Conservation (phyloP, 2,113 vertebrate species). For the Crotophaga sulcirostris region DNA sequence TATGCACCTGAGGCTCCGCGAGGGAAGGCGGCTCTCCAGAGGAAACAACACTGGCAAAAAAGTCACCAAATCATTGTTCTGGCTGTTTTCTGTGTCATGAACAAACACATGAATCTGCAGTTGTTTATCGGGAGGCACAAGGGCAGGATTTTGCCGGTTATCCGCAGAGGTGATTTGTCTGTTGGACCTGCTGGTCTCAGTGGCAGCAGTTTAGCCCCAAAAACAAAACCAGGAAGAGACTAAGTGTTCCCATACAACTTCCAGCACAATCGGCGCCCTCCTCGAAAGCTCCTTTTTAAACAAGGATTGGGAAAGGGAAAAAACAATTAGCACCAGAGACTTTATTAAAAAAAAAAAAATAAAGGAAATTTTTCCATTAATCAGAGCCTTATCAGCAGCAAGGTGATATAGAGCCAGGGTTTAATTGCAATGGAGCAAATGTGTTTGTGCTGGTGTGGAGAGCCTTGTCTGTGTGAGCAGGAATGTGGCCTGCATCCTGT, state of each 20-base stretch:
- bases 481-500: slow-evolving; percentile 88
- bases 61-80: slow-evolving; percentile 51
- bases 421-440: slow-evolving; percentile 69
- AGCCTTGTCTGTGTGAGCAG: slow-evolving; percentile 71
- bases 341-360: slow-evolving; percentile 8
- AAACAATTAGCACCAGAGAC: slow-evolving; percentile 36
- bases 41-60: slow-evolving; percentile 37
- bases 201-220: slow-evolving; percentile 30
- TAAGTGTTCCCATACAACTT: slow-evolving; percentile 76
- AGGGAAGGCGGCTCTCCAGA: not conserved
- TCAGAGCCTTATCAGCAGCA: slow-evolving; percentile 71
- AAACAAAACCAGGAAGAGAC: slow-evolving; percentile 87
- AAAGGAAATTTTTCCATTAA: slow-evolving; percentile 77
- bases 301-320: slow-evolving; percentile 59
- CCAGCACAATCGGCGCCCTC: slow-evolving; percentile 72
- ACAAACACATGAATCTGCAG: slow-evolving; percentile 11
- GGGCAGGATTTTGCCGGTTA: not conserved
- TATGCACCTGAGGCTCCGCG: slow-evolving; percentile 26
- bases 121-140: slow-evolving; percentile 44
- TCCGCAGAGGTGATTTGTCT: slow-evolving; percentile 27
- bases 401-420: slow-evolving; percentile 71
- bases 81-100: slow-evolving; percentile 12
- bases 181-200: not conserved
- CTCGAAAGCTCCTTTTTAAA: slow-evolving; percentile 46
- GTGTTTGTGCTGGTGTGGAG: slow-evolving; percentile 67